Base-by-base conservation (phyloP, 1,140 invertebrate genomes). In the Hypsibius dujardini region DNA sequence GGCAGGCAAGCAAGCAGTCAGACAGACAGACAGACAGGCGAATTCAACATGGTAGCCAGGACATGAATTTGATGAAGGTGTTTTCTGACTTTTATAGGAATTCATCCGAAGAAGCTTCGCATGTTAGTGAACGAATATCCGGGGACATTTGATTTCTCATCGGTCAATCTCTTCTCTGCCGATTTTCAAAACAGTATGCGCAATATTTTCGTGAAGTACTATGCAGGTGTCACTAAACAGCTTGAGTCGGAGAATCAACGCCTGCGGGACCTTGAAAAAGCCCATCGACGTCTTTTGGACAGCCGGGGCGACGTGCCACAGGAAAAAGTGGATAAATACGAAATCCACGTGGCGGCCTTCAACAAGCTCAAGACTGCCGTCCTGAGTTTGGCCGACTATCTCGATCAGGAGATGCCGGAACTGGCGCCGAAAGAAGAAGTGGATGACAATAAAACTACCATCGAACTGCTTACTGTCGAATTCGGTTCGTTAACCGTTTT, bases 111-210 rank as follows among this genome's bases (percentile, higher is more conserved):
- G 40, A 82, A 80, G 73, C 77, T 78, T 69, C 76, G 78, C 42
- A 47, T 77, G n/a, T 72, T 82, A 47, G 76, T 80, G 56, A 79
- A 80, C 71, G 28, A 28, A 28, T 28, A 28, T 28, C 28, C 28
- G 28, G 28, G 28, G 28, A 28, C 28, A 28, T 28, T 28, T 28
- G 28, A 28, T 28, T 28, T 28, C 28, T 28, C 28, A 28, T 28
- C 28, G 28, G 28, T 28, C 28, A 28, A 28, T 28, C 28, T 28
- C 28, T 28, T 28, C 28, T 28, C 28, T 28, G 28, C 28, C 28
- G 28, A 28, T 28, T 28, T 28, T 28, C 28, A 28, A 28, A 28
- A 28, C 28, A 28, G 28, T 28, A 28, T 28, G 28, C 28, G 28
- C 28, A 28, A 28, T 28, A 28, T 28, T 28, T 28, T 67, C 12